phyloP scores from a whole-genome alignment of 2,888 invertebrate species.

The Smittia aterrima region DNA sequence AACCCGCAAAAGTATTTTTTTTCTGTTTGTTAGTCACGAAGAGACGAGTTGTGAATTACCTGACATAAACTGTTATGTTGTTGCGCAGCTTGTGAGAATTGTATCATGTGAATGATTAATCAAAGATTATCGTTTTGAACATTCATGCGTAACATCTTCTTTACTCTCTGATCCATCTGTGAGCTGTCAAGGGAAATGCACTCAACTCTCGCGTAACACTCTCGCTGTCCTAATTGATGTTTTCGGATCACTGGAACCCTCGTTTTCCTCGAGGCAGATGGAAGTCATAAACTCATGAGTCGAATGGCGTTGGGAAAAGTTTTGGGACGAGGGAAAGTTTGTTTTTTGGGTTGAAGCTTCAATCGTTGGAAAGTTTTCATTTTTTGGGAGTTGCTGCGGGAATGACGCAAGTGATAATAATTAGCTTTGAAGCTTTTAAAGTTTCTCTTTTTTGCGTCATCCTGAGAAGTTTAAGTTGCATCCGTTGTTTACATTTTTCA shows the following conservation, averaged over 20 bases:
- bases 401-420: not conserved
- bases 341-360: too few species aligned
- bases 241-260: not conserved
- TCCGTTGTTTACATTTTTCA: too few species aligned
- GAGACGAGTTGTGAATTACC: not conserved
- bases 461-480: not conserved
- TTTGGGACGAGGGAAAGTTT: too few species aligned
- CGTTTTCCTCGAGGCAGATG: not conserved
- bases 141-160: not conserved
- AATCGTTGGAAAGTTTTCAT: not conserved
- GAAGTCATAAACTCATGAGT: not conserved
- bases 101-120: slow-evolving; percentile 4
- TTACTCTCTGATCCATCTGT: too few species aligned
- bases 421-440: too few species aligned
- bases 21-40: too few species aligned
- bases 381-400: not conserved
- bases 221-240: not conserved
- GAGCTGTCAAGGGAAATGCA: too few species aligned
- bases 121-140: not conserved
- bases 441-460: not conserved
- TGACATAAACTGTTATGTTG: not conserved
- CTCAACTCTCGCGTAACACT: not conserved
- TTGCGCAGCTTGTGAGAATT: not conserved
- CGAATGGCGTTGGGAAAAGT: too few species aligned
- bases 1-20: too few species aligned